Conservation (phyloP, 2,888 invertebrate species). For the Idaea straminata region DNA sequence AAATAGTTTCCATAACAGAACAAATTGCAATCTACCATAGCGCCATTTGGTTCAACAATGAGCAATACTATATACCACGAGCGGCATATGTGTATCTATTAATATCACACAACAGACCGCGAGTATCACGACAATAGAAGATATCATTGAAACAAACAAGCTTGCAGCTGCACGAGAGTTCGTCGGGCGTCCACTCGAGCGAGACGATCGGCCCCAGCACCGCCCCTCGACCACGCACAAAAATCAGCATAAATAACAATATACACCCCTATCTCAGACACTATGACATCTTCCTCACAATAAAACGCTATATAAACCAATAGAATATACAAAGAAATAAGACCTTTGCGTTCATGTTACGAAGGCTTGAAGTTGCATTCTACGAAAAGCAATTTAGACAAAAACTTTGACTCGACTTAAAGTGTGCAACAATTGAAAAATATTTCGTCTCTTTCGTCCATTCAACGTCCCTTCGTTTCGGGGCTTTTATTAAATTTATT, state of each 20-base stretch:
- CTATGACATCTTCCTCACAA: constrained; percentile 45
- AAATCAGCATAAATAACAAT: constrained; percentile 80
- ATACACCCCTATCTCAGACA: constrained; percentile 78
- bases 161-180: constrained; percentile 61
- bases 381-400: constrained; percentile 17
- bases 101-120: constrained; percentile 50
- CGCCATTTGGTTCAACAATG: constrained; percentile 26
- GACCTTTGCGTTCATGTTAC: constrained; percentile 21
- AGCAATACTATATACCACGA: constrained; percentile 32
- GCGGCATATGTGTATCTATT: constrained; percentile 51
- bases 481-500: constrained; percentile 78
- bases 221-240: constrained; percentile 71
- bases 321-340: constrained; percentile 27
- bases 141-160: constrained; percentile 74
- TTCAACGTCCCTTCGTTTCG: constrained; percentile 75
- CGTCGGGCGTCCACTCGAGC: constrained; percentile 53
- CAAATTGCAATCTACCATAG: constrained; percentile 63
- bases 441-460: constrained; percentile 77
- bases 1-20: constrained; percentile 4
- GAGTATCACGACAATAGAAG: constrained; percentile 61
- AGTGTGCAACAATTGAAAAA: constrained; percentile 80
- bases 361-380: constrained; percentile 32
- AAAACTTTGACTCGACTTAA: constrained; percentile 40
- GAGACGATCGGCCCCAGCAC: constrained; percentile 65
- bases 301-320: constrained; percentile 35